Evolutionary conservation across 2,888 invertebrate genomes (phyloP), one percentile per base, ranked within the genome.

Genomic region (Ecliptopera silaceata): DNA sequence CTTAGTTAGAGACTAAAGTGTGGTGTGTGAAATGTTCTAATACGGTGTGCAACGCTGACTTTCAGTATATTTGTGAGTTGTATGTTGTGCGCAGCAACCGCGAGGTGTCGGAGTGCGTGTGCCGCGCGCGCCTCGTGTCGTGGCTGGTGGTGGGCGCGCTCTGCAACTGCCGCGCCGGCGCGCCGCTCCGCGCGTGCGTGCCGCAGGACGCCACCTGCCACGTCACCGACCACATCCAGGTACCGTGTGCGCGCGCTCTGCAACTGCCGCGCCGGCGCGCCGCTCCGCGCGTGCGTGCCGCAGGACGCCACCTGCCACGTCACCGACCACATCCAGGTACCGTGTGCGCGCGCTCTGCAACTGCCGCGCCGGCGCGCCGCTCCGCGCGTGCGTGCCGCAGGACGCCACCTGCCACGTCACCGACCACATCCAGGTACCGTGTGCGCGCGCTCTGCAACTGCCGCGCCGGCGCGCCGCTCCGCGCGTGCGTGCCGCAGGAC

Each of bases 111-210:
- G 99, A 99, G 81, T 98, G 98, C 80, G 96, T 99, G 63, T 94
- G 96, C 0, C 99, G 99, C 79, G 97, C 99, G 79, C 94, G 99
- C 11, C 92, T 99, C 44, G 91, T 99, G 51, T 98, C 98, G 0
- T 99, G 99, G 99, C 90, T 99, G 57, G 92, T 99, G 72, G 92
- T 99, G 74, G 99, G 99, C 36, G 97, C 99, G n/a, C 93, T 99
- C 54, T 97, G 96, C 51, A 97, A 97, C 84, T 95, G 96, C 10
- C 77, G 84, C 54, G 76, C 68, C 54, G 84, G 59, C 79, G 65
- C 58, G 64, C 95, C 96, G 45, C 93, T 94, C 69, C 96, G 96
- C 63, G 96, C 96, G 72, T 98, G 99, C 0, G 95, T 99, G 65
- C 98, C 99, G 3, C 96, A 98, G 78, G 99, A 99, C 86, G 97